Conservation (phyloP, 2,113 vertebrate genomes). For the Entelurus aequoreus region DNA sequence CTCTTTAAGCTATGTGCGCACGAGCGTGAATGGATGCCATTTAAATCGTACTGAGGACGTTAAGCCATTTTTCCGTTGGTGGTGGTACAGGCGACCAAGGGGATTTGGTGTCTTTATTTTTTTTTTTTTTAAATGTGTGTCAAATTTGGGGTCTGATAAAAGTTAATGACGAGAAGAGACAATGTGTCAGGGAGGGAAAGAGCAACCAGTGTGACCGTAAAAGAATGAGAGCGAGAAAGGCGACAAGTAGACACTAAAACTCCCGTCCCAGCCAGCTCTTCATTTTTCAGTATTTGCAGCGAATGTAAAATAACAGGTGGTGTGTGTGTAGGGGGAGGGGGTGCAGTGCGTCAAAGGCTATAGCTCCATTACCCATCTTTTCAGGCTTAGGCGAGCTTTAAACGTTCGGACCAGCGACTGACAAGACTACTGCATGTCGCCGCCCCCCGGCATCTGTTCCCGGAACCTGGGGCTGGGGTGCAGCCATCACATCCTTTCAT, state of each 20-base stretch:
- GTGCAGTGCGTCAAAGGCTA: slow-evolving; percentile 66
- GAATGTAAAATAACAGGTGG: no score
- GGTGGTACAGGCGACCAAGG: slow-evolving; percentile 22
- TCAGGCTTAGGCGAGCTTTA: slow-evolving; percentile 58
- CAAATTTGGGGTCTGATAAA: slow-evolving; percentile 35
- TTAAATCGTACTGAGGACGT: slow-evolving; percentile 42
- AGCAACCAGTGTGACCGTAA: slow-evolving; percentile 53
- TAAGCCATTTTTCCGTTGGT: slow-evolving; percentile 36
- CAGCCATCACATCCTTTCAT: slow-evolving; percentile 49
- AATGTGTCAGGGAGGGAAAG: slow-evolving; percentile 32
- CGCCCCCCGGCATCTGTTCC: slow-evolving; percentile 27
- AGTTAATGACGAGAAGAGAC: slow-evolving; percentile 32
- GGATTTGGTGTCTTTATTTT: slow-evolving; percentile 13
- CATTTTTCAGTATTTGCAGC: not conserved
- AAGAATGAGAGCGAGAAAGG: slow-evolving; percentile 37
- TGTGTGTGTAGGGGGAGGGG: slow-evolving; percentile 1
- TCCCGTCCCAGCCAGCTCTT: slow-evolving; percentile 47
- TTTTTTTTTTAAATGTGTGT: slow-evolving; percentile 19
- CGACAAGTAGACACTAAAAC: not conserved
- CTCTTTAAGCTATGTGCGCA: slow-evolving; percentile 59
- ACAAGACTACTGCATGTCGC: slow-evolving; percentile 23
- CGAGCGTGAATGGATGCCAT: slow-evolving; percentile 59
- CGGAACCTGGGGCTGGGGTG: slow-evolving; percentile 26
- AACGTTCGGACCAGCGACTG: slow-evolving; percentile 46
- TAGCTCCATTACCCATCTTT: slow-evolving; percentile 64